Percentiles rank a stretch among this genome's conserved stretches.
Conservation (phyloP, 2,888 invertebrate genomes). For the Eupithecia exiguata region DNA sequence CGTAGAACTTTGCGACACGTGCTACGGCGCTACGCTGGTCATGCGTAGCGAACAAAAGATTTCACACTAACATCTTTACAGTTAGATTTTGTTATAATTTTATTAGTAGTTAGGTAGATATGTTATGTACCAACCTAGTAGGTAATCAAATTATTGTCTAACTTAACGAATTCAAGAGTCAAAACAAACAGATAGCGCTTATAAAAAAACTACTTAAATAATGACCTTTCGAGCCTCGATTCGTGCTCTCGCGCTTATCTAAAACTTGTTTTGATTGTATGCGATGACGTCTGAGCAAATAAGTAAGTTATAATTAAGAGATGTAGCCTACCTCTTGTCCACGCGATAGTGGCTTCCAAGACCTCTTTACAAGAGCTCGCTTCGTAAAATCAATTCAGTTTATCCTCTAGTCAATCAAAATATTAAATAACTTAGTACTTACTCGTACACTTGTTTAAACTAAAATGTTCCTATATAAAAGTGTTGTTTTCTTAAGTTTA, state of each 20-base stretch:
- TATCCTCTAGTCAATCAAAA: conserved; percentile 33
- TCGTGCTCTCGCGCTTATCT: conserved; percentile 45
- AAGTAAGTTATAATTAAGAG: background rate
- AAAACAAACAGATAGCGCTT: conserved; percentile 3
- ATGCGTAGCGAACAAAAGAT: background rate
- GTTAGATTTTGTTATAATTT: no score
- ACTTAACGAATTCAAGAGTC: background rate
- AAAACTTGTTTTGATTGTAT: conserved; percentile 63
- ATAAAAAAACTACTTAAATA: conserved; percentile 10
- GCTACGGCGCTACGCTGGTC: background rate
- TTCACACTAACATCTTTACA: background rate
- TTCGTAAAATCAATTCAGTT: background rate
- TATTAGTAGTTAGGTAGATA: background rate
- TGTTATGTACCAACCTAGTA: background rate
- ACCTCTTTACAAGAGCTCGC: conserved; percentile 46
- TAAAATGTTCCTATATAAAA: conserved; percentile 49
- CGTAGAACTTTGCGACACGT: background rate
- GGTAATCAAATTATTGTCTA: background rate
- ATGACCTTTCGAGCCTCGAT: conserved; percentile 32
- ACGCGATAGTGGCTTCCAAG: conserved; percentile 51
- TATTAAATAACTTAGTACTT: background rate
- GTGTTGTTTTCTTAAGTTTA: conserved; percentile 47
- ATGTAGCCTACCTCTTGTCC: conserved; percentile 43
- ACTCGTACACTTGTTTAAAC: background rate
- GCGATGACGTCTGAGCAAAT: conserved; percentile 56